Conservation (phyloP, 2,797 vertebrate genomes). For the Phrynocephalus forsythii region DNA sequence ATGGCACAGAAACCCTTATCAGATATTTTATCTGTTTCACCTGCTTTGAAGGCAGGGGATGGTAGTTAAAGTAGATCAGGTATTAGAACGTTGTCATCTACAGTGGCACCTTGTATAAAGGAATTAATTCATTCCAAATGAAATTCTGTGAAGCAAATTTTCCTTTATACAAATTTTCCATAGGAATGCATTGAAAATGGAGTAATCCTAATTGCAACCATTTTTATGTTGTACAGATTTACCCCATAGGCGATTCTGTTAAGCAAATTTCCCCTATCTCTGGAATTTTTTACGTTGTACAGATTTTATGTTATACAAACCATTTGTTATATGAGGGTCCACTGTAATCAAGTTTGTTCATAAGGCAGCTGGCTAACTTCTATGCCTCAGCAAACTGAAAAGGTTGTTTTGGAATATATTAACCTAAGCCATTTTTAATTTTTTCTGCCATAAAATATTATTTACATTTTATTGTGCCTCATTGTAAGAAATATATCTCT, state of each 20-base stretch:
- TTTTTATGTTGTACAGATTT: too few relatives aligned
- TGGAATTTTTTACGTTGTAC: too few relatives aligned
- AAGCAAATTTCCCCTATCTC: too few relatives aligned
- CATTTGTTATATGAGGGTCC: too few relatives aligned
- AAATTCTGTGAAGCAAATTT: too few relatives aligned
- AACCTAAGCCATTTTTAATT: slow-evolving; percentile 73
- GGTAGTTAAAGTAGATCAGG: not conserved
- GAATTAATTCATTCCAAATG: too few relatives aligned
- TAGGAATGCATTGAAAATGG: too few relatives aligned
- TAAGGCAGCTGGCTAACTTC: slow-evolving; percentile 63
- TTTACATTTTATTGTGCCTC: slow-evolving; percentile 76
- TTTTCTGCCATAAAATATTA: slow-evolving; percentile 66
- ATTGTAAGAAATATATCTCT: slow-evolving; percentile 75
- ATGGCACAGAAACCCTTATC: not conserved
- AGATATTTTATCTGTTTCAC: slow-evolving; percentile 39
- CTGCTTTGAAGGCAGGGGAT: slow-evolving; percentile 31
- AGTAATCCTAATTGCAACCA: too few relatives aligned
- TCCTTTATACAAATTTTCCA: too few relatives aligned
- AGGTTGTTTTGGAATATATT: slow-evolving; percentile 67
- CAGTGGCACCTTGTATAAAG: too few relatives aligned
- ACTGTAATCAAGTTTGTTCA: slow-evolving; percentile 28
- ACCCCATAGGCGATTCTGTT: too few relatives aligned
- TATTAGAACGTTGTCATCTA: slow-evolving; percentile 10
- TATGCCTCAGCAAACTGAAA: slow-evolving; percentile 59
- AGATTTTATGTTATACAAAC: too few relatives aligned